Evolutionary conservation across 92 coral and sea anemone genomes (phyloP), one percentile per base, ranked within the genome.

Genomic region (Porites rus): DNA sequence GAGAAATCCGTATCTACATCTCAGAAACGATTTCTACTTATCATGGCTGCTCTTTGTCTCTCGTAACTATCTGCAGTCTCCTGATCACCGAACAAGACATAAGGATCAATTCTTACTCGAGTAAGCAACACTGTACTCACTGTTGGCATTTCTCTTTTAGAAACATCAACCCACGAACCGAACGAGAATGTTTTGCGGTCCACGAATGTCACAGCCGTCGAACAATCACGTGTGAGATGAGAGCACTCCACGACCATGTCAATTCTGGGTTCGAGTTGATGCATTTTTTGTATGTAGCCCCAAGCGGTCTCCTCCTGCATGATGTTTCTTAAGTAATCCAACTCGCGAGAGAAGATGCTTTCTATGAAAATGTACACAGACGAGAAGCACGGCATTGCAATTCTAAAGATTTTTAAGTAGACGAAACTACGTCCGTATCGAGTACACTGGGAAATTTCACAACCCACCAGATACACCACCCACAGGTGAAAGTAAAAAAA

Each of bases 241-340:
- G 86, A 90, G 13, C 93, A 86, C 63, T 90, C 93, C 18, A 85
- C 93, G 0, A 63, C 64, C 90, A 90, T 86, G 31, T 8, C 21
- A 20, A 90, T 86, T 61, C 18, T 84, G 7, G 93, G 93, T 61
- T 69, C 63, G 50, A 86, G 77, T 25, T 63, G 61, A 5, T 80
- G 93, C 78, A 90, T 86, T 31, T 90, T 90, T 12, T 74, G 43
- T 12, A 90, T 10, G 69, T 86, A 90, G 56, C 74, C 93, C 87
- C 78, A 69, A 52, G 90, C 93, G 46, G 93, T 78, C 79, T 90
- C 93, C 52, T 90, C 90, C 50, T 73, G 78, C 83, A 90, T 90
- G 43, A 90, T 80, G 65, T 90, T 90, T 25, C 58, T 85, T 0
- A 90, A 67, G 76, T 90, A 90, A 64, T 73, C 82, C 74, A 84